Evolutionary conservation across 2,888 invertebrate species (phyloP), one percentile per base, ranked within the genome.

Genomic region (Thumatha senex): DNA sequence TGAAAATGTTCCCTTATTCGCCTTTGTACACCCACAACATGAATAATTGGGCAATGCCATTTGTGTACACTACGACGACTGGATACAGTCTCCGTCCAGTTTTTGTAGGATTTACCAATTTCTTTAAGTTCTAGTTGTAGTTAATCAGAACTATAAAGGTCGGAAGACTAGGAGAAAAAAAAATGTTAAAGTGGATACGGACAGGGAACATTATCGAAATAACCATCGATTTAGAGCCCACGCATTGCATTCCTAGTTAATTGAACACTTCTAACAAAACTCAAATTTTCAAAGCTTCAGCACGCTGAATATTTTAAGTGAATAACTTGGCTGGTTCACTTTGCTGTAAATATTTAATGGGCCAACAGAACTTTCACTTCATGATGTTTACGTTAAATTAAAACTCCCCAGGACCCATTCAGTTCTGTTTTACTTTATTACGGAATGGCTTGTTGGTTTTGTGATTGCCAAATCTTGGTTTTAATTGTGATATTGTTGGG

Each of bases 331-430:
- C 18, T 14, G 33, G 24, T 5, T 14, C 14, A 30, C 29, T 43
- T 47, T 11, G 34, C 18, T 34, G 51, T 43, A 43, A 42, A 51
- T 40, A 43, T 34, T 34, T 47, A 47, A 47, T 34, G 42, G 39
- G 33, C 13, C 40, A 34, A 35, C 29, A 15, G 14, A 46, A 46
- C 46, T 40, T 43, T 8, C n/a, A 4, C 46, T 24, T 39, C 14
- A 8, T 29, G 24, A 30, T 42, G 15, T 46, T 46, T 46, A 33
- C 5, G 29, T 29, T 0, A 9, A 30, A 29, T 13, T 0, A 9
- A 30, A 42, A 12, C 42, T 15, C 24, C 46, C 15, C n/a, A 41
- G 33, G 38, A 31, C 7, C 38, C 18, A 5, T 41, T 29, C 4
- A 24, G 12, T 15, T 12, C 0, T 34, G 40, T 11, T 43, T 44